Conservation (phyloP, 2,888 invertebrate species). For the Chrysolina oricalcia region DNA sequence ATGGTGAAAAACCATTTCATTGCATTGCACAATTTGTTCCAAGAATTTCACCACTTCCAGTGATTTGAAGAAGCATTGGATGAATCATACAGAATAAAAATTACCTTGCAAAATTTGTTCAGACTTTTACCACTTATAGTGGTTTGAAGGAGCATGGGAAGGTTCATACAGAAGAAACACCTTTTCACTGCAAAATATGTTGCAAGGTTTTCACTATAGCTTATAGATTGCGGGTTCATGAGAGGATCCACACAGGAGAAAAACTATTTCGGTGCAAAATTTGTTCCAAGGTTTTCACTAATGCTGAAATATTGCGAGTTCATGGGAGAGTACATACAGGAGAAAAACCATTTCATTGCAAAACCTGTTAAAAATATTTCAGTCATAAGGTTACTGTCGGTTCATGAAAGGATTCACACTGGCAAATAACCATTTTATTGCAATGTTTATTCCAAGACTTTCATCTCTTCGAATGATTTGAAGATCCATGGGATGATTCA, state of each 20-base stretch:
- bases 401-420: not conserved
- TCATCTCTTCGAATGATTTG: not conserved
- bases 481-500: no score
- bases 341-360: no score
- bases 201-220: not conserved
- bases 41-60: no score
- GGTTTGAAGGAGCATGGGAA: not conserved
- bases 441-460: not conserved
- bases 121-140: not conserved
- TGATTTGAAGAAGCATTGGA: no score
- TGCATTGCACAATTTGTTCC: no score
- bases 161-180: not conserved
- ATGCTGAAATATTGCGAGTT: not conserved
- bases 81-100: no score
- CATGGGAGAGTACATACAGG: no score
- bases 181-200: not conserved
- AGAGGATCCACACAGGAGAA: no score
- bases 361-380: no score
- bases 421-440: not conserved
- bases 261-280: not conserved
- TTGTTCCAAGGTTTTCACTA: not conserved
- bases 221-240: not conserved
- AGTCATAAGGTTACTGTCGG: not conserved
- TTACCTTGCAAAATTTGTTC: not conserved
- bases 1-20: not conserved